A percentile compares a stretch with the other conserved stretches of the same genome.
Evolutionary conservation across 53 echinoderm and acorn worm species (phyloP).

Genomic region (Paracentrotus lividus): DNA sequence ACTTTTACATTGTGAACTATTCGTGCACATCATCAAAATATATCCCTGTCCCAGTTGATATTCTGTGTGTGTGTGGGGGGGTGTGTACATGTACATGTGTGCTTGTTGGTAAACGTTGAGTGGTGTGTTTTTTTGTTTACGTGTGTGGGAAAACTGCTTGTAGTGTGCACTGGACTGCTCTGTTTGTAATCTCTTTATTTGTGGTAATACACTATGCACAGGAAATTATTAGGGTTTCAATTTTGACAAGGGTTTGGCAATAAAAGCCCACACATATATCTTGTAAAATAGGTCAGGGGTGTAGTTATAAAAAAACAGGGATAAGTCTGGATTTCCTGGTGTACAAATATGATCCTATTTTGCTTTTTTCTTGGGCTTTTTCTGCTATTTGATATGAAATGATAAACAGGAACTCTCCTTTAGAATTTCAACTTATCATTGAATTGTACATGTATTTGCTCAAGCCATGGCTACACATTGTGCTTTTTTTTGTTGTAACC

Average conservation of each 20-base stretch:
- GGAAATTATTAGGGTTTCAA: not conserved
- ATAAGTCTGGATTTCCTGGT: not conserved
- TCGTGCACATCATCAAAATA: conserved; percentile 53
- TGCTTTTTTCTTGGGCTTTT: not conserved
- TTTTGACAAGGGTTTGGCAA: not conserved
- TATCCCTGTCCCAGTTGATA: not conserved
- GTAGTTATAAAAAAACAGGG: not conserved
- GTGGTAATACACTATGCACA: not conserved
- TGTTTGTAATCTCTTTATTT: not conserved
- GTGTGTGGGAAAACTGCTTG: not conserved
- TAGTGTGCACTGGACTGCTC: not conserved
- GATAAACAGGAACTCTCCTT: not conserved
- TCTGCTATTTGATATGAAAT: not conserved
- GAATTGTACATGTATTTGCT: not conserved
- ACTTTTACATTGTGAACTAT: not conserved
- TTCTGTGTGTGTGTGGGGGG: conserved; percentile 27
- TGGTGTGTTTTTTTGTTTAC: conserved; percentile 14
- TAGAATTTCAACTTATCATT: not conserved
- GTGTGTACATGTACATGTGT: not conserved
- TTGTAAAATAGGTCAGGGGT: not conserved
- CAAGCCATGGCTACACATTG: not conserved
- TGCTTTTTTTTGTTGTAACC: not conserved
- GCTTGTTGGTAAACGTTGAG: not conserved
- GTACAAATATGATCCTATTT: not conserved
- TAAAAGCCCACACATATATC: not conserved